Evolutionary conservation across 1,140 invertebrate genomes (phyloP), one percentile per base, ranked within the genome.

Genomic region (Telenomus remus): DNA sequence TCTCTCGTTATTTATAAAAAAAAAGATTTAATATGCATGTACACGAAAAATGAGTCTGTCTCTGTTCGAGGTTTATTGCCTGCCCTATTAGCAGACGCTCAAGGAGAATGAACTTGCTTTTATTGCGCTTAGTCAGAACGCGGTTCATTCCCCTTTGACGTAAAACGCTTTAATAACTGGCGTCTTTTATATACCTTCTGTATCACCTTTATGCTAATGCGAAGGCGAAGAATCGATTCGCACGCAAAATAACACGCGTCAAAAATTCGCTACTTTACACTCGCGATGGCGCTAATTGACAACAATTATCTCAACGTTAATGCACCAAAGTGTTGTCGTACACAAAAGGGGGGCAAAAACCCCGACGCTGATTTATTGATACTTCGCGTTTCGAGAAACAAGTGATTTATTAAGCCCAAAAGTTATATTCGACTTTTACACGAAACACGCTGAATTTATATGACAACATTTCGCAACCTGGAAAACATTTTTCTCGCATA

Each of bases 91-190:
- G 79, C 74, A 50, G 50, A 72, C 53, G 66, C 63, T 74, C 74
- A 73, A 79, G 79, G 73, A 75, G 70, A 79, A 73, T 77, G 76
- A 79, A 76, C 70, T 77, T 77, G 75, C 49, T 78, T 81, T 81
- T 78, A 81, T 78, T 76, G 76, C 70, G 66, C 70, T 78, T 64
- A 77, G 70, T 77, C 70, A 59, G 66, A 76, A 72, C 61, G 53
- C 61, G 65, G 78, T 79, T 81, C 78, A 72, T 78, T 81, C 75
- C 69, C 75, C 80, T 78, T 76, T 69, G 75, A 76, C 65, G 72
- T 72, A 63, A 70, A 70, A 63, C 64, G 55, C 68, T 75, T 78
- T 70, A 80, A 79, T 80, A 77, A 74, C 69, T 76, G 63, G 55
- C 61, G 56, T 64, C 74, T 55, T 78, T 78, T 74, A 78, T 66